These are phyloP conservation scores for Lontra canadensis DNA, from an alignment of 2,113 vertebrate genomes.

Conservation along the genomic window DNA sequence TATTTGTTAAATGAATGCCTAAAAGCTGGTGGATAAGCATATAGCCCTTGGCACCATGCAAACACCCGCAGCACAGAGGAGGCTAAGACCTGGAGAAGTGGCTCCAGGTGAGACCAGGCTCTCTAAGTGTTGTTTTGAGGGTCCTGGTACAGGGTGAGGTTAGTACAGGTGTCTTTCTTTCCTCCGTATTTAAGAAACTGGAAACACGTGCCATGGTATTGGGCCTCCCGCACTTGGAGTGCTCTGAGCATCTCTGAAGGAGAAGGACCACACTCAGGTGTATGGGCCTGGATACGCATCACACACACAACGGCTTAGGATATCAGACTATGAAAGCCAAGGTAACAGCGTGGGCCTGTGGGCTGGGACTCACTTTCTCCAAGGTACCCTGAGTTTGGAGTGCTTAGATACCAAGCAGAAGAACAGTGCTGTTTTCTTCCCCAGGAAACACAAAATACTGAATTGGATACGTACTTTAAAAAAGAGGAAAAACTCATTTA, in stretches of 20 bases:
- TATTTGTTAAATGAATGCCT: neutral
- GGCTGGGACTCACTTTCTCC: neutral
- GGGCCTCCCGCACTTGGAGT: neutral
- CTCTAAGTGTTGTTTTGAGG: too few species aligned
- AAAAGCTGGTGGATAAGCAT: neutral
- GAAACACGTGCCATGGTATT: neutral
- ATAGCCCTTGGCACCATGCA: neutral
- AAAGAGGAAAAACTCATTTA: constrained; percentile 58
- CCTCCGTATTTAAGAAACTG: neutral
- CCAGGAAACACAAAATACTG: constrained; percentile 45
- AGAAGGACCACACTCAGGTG: neutral
- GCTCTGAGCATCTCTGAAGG: neutral
- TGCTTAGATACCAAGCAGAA: neutral
- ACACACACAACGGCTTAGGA: neutral
- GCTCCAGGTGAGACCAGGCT: neutral
- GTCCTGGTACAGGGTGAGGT: too few species aligned
- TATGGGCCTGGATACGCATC: neutral
- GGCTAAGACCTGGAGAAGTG: neutral
- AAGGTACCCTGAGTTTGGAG: neutral
- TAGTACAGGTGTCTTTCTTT: neutral
- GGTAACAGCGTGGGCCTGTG: neutral
- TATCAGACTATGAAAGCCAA: neutral
- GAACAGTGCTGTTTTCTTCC: constrained; percentile 40
- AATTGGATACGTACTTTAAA: constrained; percentile 46
- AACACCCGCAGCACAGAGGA: neutral